phyloP scores from a whole-genome alignment of 1,140 invertebrate genomes.

The Sesamia nonagrioides region DNA sequence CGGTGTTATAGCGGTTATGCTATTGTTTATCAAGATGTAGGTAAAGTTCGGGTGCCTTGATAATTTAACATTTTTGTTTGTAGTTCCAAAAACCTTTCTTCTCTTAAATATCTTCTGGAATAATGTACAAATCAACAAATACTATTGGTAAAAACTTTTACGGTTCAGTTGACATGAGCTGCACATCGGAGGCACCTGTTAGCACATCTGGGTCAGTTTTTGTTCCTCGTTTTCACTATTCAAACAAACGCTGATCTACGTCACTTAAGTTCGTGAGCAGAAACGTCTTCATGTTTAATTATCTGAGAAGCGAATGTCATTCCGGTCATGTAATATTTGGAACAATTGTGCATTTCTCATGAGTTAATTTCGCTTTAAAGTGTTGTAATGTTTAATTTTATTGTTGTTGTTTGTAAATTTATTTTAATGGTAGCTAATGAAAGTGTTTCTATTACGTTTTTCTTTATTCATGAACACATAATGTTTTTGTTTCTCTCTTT shows the following conservation, averaged over 20 bases:
- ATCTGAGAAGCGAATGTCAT: constrained; percentile 56
- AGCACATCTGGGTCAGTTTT: constrained; percentile 73
- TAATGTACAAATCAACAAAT: constrained; percentile 42
- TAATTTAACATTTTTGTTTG: constrained; percentile 18
- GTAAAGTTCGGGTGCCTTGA: constrained; percentile 19
- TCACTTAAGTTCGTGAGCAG: constrained; percentile 50
- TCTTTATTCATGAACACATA: constrained; percentile 35
- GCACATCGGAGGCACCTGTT: constrained; percentile 63
- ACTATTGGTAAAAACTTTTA: constrained; percentile 62
- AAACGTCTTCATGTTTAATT: constrained; percentile 57
- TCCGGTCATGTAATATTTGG: constrained; percentile 40
- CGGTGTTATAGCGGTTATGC: constrained; percentile 41
- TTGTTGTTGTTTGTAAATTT: constrained; percentile 45
- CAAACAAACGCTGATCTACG: constrained; percentile 63
- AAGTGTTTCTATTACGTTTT: constrained; percentile 48
- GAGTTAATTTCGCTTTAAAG: constrained; percentile 47
- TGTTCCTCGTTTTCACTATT: constrained; percentile 70
- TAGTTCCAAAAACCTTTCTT: background rate
- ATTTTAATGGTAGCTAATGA: constrained; percentile 49
- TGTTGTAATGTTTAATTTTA: constrained; percentile 49
- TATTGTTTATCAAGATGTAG: constrained; percentile 31
- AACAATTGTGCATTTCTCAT: constrained; percentile 56
- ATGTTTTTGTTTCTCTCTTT: constrained; percentile 43
- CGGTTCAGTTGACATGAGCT: constrained; percentile 62
- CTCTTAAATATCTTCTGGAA: background rate